Conservation (phyloP, 2,888 invertebrate species). For the Tridacna crocea region DNA sequence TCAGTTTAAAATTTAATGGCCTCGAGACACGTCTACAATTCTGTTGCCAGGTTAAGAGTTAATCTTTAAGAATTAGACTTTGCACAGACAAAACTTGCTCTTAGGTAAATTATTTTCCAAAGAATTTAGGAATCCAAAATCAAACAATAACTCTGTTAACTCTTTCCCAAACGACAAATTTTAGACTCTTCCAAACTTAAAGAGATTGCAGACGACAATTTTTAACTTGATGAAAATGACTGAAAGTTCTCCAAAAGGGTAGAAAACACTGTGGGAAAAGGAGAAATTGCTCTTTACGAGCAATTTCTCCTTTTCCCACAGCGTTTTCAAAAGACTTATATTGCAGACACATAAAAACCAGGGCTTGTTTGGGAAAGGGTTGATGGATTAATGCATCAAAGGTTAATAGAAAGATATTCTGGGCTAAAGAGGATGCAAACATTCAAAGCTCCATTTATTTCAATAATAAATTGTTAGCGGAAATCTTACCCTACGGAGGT, state of each 20-base stretch:
- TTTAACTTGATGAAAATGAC: no score
- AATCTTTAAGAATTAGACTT: no score
- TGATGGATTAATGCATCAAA: not conserved
- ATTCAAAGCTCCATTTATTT: not conserved
- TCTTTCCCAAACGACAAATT: no score
- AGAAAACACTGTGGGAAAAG: not conserved
- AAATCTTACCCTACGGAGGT: not conserved
- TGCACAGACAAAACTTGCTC: no score
- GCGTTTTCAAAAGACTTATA: not conserved
- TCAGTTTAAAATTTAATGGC: no score
- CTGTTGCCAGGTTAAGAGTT: no score
- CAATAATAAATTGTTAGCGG: not conserved
- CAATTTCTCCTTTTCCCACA: not conserved
- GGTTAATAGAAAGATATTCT: not conserved
- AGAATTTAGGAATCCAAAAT: no score
- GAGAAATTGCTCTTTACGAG: not conserved
- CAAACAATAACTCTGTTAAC: no score
- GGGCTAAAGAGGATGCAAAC: not conserved
- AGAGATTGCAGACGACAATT: no score
- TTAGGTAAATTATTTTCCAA: no score
- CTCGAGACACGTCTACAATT: no score
- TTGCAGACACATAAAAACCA: not conserved
- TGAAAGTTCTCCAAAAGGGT: not conserved
- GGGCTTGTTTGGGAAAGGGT: not conserved
- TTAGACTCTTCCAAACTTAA: no score